phyloP scores from a whole-genome alignment of 2,888 invertebrate genomes.

The Sesia bembeciformis region DNA sequence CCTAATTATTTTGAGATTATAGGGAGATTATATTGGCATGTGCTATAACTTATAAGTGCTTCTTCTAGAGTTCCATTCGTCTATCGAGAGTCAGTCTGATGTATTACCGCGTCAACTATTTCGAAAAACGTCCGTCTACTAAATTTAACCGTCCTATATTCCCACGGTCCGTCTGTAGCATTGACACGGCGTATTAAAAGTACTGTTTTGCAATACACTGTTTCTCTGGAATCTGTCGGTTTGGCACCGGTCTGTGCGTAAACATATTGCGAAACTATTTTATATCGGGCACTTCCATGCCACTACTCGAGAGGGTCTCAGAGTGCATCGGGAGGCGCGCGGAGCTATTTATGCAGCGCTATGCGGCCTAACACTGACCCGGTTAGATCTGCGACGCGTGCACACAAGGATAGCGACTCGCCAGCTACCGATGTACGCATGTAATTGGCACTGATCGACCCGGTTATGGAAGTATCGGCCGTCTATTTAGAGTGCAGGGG shows the following conservation, averaged over 20 bases:
- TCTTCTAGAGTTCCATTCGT: neutral
- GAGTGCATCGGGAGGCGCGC: slow-evolving; percentile 25
- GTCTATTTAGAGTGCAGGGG: slow-evolving; percentile 31
- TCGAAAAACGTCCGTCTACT: slow-evolving; percentile 34
- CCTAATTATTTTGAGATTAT: slow-evolving; percentile 1
- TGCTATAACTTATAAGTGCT: slow-evolving; percentile 3
- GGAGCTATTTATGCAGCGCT: slow-evolving; percentile 62
- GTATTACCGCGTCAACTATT: slow-evolving; percentile 10
- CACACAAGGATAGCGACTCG: slow-evolving; percentile 51
- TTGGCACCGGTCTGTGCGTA: slow-evolving; percentile 49
- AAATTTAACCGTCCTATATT: slow-evolving; percentile 53
- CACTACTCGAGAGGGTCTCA: slow-evolving; percentile 17
- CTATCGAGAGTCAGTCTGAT: slow-evolving; percentile 4
- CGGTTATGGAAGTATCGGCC: slow-evolving; percentile 9
- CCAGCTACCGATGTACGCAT: slow-evolving; percentile 14
- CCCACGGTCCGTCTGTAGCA: slow-evolving; percentile 40
- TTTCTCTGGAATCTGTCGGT: slow-evolving; percentile 42
- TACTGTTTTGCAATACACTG: slow-evolving; percentile 40
- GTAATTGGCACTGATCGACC: slow-evolving; percentile 16
- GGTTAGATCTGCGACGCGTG: slow-evolving; percentile 56
- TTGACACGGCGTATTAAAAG: slow-evolving; percentile 33
- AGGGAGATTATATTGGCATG: slow-evolving; percentile 5
- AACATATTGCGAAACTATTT: slow-evolving; percentile 53
- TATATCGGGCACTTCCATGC: slow-evolving; percentile 29
- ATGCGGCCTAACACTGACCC: slow-evolving; percentile 73